These are phyloP conservation scores for Tamias sibiricus DNA, from an alignment of 2,113 vertebrate genomes.

Conservation along the genomic window DNA sequence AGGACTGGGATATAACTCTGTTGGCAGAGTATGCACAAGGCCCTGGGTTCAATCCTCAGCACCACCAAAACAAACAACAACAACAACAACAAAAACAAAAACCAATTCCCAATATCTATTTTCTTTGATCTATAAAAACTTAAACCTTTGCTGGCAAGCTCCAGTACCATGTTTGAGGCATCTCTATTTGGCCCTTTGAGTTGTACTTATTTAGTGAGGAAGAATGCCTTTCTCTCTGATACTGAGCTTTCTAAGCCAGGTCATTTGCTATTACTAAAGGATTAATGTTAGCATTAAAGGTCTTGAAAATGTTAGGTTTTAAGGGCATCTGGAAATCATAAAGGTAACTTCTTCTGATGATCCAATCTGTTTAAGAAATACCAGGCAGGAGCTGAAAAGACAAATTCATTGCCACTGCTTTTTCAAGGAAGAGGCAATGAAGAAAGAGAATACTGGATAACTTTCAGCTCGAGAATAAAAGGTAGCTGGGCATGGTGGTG, in stretches of 20 bases:
- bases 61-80: too few relatives aligned
- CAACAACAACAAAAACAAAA: too few relatives aligned
- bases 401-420: neutral
- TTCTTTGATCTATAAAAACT: slow-evolving; percentile 1
- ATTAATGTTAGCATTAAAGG: neutral
- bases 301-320: neutral
- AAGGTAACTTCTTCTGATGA: neutral
- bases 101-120: neutral
- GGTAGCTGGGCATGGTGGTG: neutral
- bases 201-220: neutral
- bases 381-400: neutral
- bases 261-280: neutral
- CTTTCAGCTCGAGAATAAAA: slow-evolving; percentile 32
- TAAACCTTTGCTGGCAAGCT: neutral
- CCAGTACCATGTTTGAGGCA: neutral
- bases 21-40: too few relatives aligned
- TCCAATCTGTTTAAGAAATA: neutral
- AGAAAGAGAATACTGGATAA: neutral
- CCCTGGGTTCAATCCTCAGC: too few relatives aligned
- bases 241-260: neutral
- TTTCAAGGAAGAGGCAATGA: slow-evolving; percentile 29
- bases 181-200: neutral
- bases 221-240: neutral
- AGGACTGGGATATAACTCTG: too few relatives aligned
- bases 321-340: neutral